A percentile compares a stretch with the other conserved stretches of the same genome.
phyloP scores from a whole-genome alignment of 2,888 invertebrate species.

The Epistrophella euchroma region DNA sequence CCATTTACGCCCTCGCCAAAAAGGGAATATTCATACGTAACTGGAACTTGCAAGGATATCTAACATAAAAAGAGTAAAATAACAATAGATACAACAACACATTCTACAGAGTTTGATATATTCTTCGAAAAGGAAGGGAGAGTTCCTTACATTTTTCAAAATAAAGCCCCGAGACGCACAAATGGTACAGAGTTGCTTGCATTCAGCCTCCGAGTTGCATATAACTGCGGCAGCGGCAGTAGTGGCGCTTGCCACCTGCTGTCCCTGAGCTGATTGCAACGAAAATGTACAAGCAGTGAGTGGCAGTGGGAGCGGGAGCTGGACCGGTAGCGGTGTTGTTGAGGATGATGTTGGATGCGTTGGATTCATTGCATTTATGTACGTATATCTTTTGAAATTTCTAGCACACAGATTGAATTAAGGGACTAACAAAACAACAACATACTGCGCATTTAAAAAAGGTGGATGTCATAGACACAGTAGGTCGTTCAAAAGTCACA shows the following conservation, averaged over 20 bases:
- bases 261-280: slow-evolving; percentile 52
- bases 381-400: slow-evolving; percentile 24
- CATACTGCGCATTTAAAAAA: slow-evolving; percentile 22
- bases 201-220: slow-evolving; percentile 67
- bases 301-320: slow-evolving; percentile 29
- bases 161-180: slow-evolving; percentile 69
- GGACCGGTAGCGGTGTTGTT: slow-evolving; percentile 12
- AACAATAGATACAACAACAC: slow-evolving; percentile 9
- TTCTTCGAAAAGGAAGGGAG: not conserved
- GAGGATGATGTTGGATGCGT: slow-evolving; percentile 45
- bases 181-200: slow-evolving; percentile 67
- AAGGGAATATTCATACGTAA: slow-evolving; percentile 59
- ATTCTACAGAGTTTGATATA: slow-evolving; percentile 15
- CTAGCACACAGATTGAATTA: slow-evolving; percentile 20
- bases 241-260: slow-evolving; percentile 27
- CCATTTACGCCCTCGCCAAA: slow-evolving; percentile 58
- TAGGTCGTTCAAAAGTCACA: slow-evolving; percentile 29
- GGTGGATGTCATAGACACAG: not conserved
- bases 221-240: slow-evolving; percentile 57
- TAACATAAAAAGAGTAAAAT: slow-evolving; percentile 25
- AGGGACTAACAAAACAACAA: slow-evolving; percentile 30
- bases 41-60: slow-evolving; percentile 72
- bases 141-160: slow-evolving; percentile 68
- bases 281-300: slow-evolving; percentile 47
- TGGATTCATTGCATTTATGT: slow-evolving; percentile 64